A percentile compares a stretch with the other conserved stretches of the same genome.
phyloP scores from a whole-genome alignment of 2,797 vertebrate species.

The Acipenser oxyrinchus region DNA sequence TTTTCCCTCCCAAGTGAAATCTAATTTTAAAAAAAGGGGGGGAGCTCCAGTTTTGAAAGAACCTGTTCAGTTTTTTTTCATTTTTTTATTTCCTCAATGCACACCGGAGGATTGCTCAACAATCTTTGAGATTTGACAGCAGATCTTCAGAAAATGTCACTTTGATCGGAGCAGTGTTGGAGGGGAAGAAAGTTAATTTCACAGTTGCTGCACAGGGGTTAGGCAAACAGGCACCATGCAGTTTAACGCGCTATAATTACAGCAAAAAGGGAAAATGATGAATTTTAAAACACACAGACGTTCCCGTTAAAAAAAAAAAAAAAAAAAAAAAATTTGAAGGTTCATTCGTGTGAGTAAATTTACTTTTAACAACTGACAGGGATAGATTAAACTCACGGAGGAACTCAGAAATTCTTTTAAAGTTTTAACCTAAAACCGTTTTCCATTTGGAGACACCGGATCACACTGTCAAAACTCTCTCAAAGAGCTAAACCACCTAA shows the following conservation, averaged over 20 bases:
- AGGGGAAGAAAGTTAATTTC: conserved; percentile 70
- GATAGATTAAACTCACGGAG: conserved; percentile 23
- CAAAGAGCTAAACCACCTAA: too few species aligned
- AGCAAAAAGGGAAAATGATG: conserved; percentile 39
- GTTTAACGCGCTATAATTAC: conserved; percentile 56
- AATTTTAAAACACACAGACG: conserved; percentile 29
- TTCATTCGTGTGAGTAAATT: conserved; percentile 30
- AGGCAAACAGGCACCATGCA: conserved; percentile 39
- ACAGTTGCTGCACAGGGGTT: conserved; percentile 66
- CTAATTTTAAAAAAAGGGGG: too few species aligned
- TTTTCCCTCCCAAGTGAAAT: too few species aligned
- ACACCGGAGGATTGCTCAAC: not conserved
- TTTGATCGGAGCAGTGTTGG: conserved; percentile 40
- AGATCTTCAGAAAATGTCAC: conserved; percentile 45
- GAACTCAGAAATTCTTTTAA: not conserved
- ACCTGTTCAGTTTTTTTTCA: too few species aligned
- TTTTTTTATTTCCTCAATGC: not conserved
- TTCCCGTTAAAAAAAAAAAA: conserved; percentile 7
- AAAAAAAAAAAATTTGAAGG: conserved; percentile 25
- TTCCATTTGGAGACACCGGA: too few species aligned
- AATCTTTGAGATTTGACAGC: conserved; percentile 48
- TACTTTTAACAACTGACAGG: conserved; percentile 33
- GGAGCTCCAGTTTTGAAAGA: too few species aligned
- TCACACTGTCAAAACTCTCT: too few species aligned
- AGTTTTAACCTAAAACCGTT: too few species aligned